Percentiles rank a stretch among this genome's conserved stretches.
These are phyloP conservation scores for Eupithecia inturbata DNA, from an alignment of 2,888 invertebrate genomes.

Conservation along the genomic window DNA sequence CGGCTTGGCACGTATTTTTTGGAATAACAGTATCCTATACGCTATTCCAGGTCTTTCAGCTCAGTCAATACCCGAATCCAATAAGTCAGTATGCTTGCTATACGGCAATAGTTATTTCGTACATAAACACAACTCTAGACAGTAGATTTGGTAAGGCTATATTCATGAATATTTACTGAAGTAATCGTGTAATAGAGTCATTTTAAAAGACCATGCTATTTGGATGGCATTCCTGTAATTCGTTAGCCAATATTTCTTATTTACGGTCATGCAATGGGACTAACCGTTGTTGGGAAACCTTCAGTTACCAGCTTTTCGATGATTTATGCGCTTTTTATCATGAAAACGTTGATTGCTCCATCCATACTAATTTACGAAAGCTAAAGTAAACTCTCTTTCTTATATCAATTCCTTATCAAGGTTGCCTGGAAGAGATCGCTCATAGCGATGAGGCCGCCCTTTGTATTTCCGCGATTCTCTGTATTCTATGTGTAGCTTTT, in stretches of 20 bases:
- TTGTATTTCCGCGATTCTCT: background rate
- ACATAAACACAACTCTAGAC: no score
- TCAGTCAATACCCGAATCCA: no score
- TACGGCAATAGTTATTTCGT: no score
- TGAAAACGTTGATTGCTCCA: no score
- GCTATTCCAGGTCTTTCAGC: no score
- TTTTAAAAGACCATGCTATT: background rate
- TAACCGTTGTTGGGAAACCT: background rate
- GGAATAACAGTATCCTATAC: no score
- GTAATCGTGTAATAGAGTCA: background rate
- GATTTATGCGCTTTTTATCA: no score
- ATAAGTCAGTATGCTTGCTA: no score
- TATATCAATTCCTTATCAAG: no score
- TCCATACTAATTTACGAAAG: background rate
- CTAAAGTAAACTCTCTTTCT: background rate
- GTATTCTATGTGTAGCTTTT: background rate
- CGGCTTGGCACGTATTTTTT: no score
- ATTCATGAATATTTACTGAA: background rate
- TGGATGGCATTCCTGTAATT: background rate
- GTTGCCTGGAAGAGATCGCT: no score
- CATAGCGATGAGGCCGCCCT: no score
- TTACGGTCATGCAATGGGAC: background rate
- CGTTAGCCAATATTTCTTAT: background rate
- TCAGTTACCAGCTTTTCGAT: background rate
- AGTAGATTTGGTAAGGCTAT: background rate